Evolutionary conservation across 2,113 vertebrate species (phyloP).

Genomic region (Catharus bicknelli): DNA sequence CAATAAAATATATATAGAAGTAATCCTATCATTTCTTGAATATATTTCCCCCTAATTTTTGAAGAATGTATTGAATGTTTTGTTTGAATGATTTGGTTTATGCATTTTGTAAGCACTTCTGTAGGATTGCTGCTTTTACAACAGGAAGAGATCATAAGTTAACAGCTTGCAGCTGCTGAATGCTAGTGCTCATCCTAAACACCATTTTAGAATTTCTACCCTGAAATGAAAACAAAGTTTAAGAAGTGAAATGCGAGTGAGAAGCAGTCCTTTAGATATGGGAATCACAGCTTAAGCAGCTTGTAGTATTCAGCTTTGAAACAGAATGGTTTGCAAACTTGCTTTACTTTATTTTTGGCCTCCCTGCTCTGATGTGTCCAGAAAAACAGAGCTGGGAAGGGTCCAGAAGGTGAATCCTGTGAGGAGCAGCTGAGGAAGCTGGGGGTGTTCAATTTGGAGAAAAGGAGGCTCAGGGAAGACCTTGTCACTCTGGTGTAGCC

Average conservation of each 20-base stretch:
- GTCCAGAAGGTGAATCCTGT: accelerated
- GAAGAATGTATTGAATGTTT: not conserved
- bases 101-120: not conserved
- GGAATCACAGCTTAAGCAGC: not conserved
- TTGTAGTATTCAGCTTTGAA: not conserved
- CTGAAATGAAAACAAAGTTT: not conserved
- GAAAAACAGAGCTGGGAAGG: not conserved
- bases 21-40: not conserved
- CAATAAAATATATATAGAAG: conserved; percentile 14
- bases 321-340: not conserved
- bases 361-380: not conserved
- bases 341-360: not conserved
- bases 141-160: conserved; percentile 33
- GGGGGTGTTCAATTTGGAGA: not conserved
- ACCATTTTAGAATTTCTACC: conserved; percentile 12
- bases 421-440: not conserved
- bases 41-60: not conserved
- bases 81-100: not conserved
- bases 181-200: not conserved
- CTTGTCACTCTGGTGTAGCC: not conserved
- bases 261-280: not conserved
- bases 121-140: conserved; percentile 14
- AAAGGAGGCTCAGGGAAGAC: not conserved
- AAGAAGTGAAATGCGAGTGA: not conserved
- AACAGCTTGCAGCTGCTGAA: conserved; percentile 44